Percentiles rank a stretch among this genome's conserved stretches.
Conservation (phyloP, 2,113 vertebrate species). For the Aptenodytes patagonicus region DNA sequence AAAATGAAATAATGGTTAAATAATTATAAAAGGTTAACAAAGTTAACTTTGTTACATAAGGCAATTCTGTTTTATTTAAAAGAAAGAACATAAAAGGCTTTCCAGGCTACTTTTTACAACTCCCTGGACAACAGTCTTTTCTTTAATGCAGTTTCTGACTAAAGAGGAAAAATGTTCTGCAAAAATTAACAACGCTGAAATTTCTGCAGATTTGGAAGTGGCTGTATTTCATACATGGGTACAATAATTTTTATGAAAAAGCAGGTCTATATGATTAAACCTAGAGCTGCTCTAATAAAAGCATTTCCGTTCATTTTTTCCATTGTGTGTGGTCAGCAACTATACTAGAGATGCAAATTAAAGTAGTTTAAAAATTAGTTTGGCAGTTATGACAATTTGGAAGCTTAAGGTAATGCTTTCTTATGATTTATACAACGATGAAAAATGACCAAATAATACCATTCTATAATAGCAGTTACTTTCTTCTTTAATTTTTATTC, state of each 20-base stretch:
- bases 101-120: conserved; percentile 56
- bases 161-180: background rate
- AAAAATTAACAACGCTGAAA: conserved; percentile 42
- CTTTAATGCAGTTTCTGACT: conserved; percentile 5
- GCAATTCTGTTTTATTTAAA: conserved; percentile 66
- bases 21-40: conserved; percentile 76
- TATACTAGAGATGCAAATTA: background rate
- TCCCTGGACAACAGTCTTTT: conserved; percentile 31
- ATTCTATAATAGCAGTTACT: background rate
- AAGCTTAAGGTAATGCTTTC: background rate
- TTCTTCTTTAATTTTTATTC: background rate
- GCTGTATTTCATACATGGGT: background rate
- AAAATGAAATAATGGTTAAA: conserved; percentile 77
- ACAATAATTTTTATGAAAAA: background rate
- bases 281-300: background rate
- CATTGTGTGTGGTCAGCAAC: background rate
- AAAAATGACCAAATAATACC: background rate
- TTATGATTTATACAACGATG: background rate
- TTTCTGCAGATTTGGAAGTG: background rate
- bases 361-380: conserved; percentile 7
- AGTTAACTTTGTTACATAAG: conserved; percentile 57
- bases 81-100: conserved; percentile 54
- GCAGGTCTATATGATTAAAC: background rate
- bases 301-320: background rate
- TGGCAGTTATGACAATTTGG: background rate